A percentile compares a stretch with the other conserved stretches of the same genome.
phyloP scores from a whole-genome alignment of 1,140 invertebrate genomes.

The Amphibalanus amphitrite region DNA sequence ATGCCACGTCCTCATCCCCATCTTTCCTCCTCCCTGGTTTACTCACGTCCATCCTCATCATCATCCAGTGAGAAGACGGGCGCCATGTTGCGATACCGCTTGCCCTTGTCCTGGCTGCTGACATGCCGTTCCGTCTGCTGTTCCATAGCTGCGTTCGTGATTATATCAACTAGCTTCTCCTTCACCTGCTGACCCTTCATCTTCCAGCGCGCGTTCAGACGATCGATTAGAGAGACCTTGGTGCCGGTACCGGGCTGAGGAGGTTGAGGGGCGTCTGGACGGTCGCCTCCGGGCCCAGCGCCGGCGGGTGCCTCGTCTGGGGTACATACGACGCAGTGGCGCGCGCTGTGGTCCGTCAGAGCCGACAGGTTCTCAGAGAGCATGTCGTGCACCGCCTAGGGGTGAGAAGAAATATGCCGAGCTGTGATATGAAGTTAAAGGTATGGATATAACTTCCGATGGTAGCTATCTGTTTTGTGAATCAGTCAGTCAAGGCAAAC shows the following conservation, averaged over 20 bases:
- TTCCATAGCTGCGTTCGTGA: conserved; percentile 63
- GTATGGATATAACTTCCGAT: no score
- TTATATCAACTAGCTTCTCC: conserved; percentile 83
- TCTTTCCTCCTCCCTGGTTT: no score
- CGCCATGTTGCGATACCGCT: conserved; percentile 70
- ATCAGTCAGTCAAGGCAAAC: no score
- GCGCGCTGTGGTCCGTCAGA: conserved; percentile 23
- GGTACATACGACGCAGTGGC: conserved; percentile 23
- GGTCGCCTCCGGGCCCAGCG: not conserved
- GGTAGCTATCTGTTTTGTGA: no score
- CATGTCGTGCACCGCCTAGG: conserved; percentile 23
- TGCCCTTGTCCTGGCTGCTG: conserved; percentile 44
- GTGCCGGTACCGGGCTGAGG: conserved; percentile 4
- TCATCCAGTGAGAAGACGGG: conserved; percentile 92
- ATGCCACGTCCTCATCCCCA: no score
- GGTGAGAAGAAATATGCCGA: no score
- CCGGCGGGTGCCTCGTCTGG: conserved; percentile 3
- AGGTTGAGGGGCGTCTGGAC: not conserved
- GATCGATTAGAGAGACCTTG: conserved; percentile 2
- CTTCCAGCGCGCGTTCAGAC: not conserved
- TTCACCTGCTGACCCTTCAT: conserved; percentile 37
- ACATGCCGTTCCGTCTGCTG: conserved; percentile 31
- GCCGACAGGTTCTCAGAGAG: conserved; percentile 18
- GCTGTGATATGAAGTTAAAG: no score
- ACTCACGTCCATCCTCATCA: conserved; percentile 47